These are phyloP conservation scores for Astyanax mexicanus DNA, from an alignment of 2,797 vertebrate species.

Conservation along the genomic window DNA sequence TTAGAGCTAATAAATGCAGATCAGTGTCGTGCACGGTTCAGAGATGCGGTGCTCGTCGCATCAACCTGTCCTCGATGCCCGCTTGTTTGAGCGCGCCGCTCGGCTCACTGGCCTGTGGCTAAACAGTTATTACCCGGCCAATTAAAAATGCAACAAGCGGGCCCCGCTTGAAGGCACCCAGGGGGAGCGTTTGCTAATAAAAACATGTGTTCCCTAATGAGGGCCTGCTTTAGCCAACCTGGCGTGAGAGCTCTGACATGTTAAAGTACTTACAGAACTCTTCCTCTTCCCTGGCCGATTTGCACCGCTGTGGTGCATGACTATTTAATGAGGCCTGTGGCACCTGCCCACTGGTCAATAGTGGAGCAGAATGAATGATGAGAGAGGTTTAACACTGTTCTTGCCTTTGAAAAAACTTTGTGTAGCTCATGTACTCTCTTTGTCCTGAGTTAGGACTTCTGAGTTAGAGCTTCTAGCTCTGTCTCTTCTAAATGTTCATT, in stretches of 20 bases:
- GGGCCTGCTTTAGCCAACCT: constrained; percentile 69
- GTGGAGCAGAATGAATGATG: constrained; percentile 11
- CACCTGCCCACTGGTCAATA: constrained; percentile 27
- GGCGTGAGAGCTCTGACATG: constrained; percentile 73
- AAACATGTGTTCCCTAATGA: constrained; percentile 76
- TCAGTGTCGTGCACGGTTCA: neutral
- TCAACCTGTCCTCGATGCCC: neutral
- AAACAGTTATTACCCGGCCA: constrained; percentile 63
- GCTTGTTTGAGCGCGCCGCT: neutral
- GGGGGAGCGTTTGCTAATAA: constrained; percentile 55
- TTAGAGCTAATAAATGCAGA: neutral
- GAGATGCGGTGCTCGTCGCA: neutral
- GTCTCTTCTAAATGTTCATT: neutral
- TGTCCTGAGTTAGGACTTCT: neutral
- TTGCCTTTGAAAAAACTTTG: constrained; percentile 2
- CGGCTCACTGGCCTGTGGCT: constrained; percentile 55
- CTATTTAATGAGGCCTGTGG: constrained; percentile 55
- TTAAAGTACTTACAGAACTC: constrained; percentile 68
- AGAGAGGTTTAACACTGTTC: constrained; percentile 8
- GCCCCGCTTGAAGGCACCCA: constrained; percentile 20
- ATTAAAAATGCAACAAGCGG: constrained; percentile 75
- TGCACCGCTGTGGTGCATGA: constrained; percentile 22
- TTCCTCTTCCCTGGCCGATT: constrained; percentile 24
- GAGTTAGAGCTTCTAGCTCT: neutral
- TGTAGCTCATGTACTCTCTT: neutral